These are phyloP conservation scores for Coluber constrictor DNA, from an alignment of 2,797 vertebrate species.

Conservation along the genomic window DNA sequence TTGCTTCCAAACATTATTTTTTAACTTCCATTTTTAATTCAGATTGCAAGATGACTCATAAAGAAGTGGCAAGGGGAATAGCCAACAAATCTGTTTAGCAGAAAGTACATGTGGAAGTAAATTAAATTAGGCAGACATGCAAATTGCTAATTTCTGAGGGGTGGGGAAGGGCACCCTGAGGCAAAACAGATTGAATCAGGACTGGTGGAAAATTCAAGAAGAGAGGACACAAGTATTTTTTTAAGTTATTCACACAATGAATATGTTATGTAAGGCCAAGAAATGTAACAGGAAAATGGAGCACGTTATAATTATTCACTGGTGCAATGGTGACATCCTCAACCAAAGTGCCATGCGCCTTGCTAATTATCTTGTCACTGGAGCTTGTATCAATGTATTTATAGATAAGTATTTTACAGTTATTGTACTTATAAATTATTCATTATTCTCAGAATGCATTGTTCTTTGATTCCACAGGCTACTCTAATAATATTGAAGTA, in stretches of 20 bases:
- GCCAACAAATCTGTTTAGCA: not conserved
- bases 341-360: conserved; percentile 5
- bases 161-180: accelerated
- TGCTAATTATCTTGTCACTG: conserved; percentile 43
- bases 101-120: not conserved
- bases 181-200: not conserved
- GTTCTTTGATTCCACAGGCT: conserved; percentile 50
- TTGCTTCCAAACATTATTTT: not conserved
- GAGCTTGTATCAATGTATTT: conserved; percentile 38
- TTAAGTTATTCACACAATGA: not conserved
- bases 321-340: not conserved
- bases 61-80: not conserved
- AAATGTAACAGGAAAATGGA: not conserved
- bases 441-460: conserved; percentile 35
- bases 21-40: not conserved
- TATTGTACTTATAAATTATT: conserved; percentile 36
- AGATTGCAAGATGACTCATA: not conserved
- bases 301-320: conserved; percentile 21
- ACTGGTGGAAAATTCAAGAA: not conserved
- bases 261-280: accelerated
- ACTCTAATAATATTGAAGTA: conserved; percentile 30
- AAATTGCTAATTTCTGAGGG: not conserved
- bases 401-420: conserved; percentile 27
- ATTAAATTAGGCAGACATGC: not conserved
- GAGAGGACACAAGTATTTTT: not conserved